Evolutionary conservation across 92 coral and sea anemone species (phyloP), one percentile per base, ranked within the genome.

Genomic region (Paragorgia papillata): DNA sequence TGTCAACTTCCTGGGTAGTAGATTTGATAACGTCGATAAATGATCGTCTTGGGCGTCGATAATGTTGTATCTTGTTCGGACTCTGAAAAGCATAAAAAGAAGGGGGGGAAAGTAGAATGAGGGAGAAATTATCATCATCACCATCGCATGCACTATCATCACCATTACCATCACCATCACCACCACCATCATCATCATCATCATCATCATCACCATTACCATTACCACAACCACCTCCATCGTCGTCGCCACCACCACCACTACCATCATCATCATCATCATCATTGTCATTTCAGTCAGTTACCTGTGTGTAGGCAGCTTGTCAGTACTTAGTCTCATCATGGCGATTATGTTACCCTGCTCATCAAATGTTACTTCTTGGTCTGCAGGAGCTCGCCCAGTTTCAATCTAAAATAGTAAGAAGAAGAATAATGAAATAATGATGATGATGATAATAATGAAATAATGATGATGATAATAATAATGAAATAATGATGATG

Each of bases 251-350:
- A n/a, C n/a, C n/a, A n/a, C n/a, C n/a, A n/a, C n/a, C n/a, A n/a
- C n/a, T n/a, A n/a, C n/a, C n/a, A n/a, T n/a, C n/a, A n/a, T n/a
- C n/a, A n/a, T n/a, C n/a, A n/a, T n/a, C n/a, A n/a, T n/a, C n/a
- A n/a, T n/a, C n/a, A n/a, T n/a, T n/a, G n/a, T n/a, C n/a, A n/a
- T n/a, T 15, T 1, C 15, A 46, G 2, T 46, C 53, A 46, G 1
- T 18, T 84, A 93, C 97, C 97, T 93, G 87, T 93, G 97, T 9
- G 90, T 83, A 27, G 97, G 97, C 3, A 93, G 93, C 69, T 93
- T 90, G 35, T 90, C 93, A 0, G 92, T 92, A 56, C 85, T 82
- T 22, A 93, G 78, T 74, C 86, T 88, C 88, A 93, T 86, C 55
- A 93, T 90, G 25, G 97, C 96, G 32, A 87, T 85, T 21, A 93